A percentile compares a stretch with the other conserved stretches of the same genome.
These are phyloP conservation scores for Alethe diademata DNA, from an alignment of 2,113 vertebrate genomes.

Conservation along the genomic window DNA sequence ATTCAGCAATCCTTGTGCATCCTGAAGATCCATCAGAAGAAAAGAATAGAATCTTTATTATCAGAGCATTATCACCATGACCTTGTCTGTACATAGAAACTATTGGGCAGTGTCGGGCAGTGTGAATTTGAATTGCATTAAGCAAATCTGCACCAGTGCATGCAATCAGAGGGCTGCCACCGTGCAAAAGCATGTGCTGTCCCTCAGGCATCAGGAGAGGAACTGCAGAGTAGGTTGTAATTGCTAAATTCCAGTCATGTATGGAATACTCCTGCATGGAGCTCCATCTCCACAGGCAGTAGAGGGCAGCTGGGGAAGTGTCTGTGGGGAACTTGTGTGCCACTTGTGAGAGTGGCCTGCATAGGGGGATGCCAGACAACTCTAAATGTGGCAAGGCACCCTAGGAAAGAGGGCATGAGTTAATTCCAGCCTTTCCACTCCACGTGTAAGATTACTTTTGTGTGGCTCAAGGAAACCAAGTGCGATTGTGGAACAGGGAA, in stretches of 20 bases:
- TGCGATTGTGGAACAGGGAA: neutral
- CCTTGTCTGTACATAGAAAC: neutral
- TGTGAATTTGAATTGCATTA: neutral
- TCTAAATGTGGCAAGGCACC: neutral
- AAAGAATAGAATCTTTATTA: neutral
- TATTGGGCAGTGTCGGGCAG: neutral
- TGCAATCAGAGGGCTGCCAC: neutral
- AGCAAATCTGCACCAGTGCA: neutral
- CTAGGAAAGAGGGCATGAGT: neutral
- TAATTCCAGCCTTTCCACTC: neutral
- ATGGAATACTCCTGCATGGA: neutral
- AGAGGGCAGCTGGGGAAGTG: neutral
- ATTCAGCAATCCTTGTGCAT: neutral
- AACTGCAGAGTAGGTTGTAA: neutral
- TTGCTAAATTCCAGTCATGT: neutral
- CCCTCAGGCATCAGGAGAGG: neutral
- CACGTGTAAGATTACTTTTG: neutral
- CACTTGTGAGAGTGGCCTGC: neutral
- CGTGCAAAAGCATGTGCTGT: neutral
- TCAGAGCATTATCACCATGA: neutral
- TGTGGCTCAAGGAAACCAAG: neutral
- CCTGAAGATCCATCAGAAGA: neutral
- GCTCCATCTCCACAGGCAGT: neutral
- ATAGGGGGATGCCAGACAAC: neutral
- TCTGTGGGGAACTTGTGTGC: accelerated